Evolutionary conservation across 1,140 invertebrate genomes (phyloP), one percentile per base, ranked within the genome.

Genomic region (Drosophila elegans): DNA sequence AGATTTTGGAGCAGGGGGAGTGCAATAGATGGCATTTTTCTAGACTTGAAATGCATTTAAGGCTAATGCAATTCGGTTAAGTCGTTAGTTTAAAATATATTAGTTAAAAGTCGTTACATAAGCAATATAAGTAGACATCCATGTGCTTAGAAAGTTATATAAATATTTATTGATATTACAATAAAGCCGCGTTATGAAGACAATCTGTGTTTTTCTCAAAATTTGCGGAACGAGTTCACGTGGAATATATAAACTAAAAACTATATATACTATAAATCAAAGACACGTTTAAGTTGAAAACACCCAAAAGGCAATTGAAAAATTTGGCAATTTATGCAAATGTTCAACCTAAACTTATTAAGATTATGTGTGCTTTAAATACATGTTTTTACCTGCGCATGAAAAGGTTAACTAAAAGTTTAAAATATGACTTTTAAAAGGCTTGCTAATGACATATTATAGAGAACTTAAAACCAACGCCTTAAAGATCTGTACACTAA

Each of bases 111-210:
- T 83, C 80, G 80, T 86, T 86, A 89, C 60, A 80, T 86, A 89
- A 86, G 83, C 80, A 88, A 88, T 88, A 89, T 88, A 88, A 89
- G 84, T 89, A 89, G 84, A 88, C 72, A 88, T 88, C 64, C 76
- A 84, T 88, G 84, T 88, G 84, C 84, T 88, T 88, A 88, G 84
- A 88, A 84, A 74, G 84, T 88, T 88, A 88, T 80, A 69, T 78
- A 69, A 67, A 88, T 88, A 88, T 88, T 88, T 84, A 88, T 88
- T 86, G 64, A 73, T 73, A 88, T 69, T 84, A 80, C 73, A 88
- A 88, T 88, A 88, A 88, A 88, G 77, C 66, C 63, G 76, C 84
- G 83, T 89, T 86, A 83, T 89, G 49, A 79, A 83, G 69, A 86
- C 66, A 75, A 64, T 2, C 11, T 52, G 39, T 2, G 27, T 52